Percentiles rank a stretch among this genome's conserved stretches.
phyloP scores from a whole-genome alignment of 2,797 vertebrate species.

The Zalophus californianus region DNA sequence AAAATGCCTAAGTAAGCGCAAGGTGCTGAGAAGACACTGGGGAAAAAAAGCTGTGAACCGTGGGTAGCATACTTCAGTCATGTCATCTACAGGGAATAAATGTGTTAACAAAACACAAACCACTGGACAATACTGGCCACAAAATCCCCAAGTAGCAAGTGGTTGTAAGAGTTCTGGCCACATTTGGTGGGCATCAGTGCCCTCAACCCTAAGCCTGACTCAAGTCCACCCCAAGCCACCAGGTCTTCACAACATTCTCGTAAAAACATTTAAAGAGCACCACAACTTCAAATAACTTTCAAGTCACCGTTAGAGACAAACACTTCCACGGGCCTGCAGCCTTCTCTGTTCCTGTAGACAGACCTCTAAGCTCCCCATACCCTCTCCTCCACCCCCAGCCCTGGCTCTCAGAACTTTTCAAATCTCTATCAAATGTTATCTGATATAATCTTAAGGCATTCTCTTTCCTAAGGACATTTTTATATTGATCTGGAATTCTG shows the following conservation, averaged over 20 bases:
- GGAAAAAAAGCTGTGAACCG: neutral
- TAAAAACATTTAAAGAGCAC: neutral
- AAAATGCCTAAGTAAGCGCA: neutral
- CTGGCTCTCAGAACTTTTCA: neutral
- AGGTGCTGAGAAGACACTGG: neutral
- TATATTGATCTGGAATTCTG: slow-evolving; percentile 7
- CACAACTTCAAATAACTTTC: neutral
- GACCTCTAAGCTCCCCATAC: neutral
- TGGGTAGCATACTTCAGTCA: neutral
- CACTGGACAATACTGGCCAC: neutral
- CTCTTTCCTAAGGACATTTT: neutral
- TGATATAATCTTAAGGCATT: neutral
- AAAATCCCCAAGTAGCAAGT: neutral
- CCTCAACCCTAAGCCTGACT: neutral
- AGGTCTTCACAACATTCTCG: neutral
- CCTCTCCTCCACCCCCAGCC: fast-evolving
- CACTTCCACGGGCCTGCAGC: neutral
- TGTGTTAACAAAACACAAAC: slow-evolving; percentile 25
- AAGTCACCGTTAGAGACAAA: neutral
- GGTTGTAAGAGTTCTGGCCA: neutral
- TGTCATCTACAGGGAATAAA: neutral
- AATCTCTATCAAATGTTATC: neutral
- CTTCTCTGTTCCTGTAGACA: neutral
- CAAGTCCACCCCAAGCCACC: neutral
- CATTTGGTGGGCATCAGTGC: neutral